Evolutionary conservation across 1,140 invertebrate genomes (phyloP).

Genomic region (Drosophila orena): DNA sequence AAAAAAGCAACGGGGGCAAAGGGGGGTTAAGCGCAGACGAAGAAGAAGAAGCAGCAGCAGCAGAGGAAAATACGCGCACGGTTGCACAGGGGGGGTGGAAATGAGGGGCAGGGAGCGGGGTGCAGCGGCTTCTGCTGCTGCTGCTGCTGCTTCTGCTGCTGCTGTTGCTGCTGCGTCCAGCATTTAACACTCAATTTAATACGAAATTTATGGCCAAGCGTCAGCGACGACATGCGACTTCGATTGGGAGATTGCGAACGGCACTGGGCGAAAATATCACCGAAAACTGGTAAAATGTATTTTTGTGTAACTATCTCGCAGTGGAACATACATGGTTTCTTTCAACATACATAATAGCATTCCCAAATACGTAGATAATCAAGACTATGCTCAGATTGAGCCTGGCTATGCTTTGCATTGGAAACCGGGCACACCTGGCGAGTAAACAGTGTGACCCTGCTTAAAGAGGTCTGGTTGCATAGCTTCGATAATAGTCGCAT

Average conservation of each 20-base stretch:
- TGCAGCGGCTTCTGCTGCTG: slow-evolving; percentile 41
- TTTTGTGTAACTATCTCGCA: too few relatives aligned
- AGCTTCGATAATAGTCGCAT: too few relatives aligned
- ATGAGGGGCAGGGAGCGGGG: slow-evolving; percentile 5
- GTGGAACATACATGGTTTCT: too few relatives aligned
- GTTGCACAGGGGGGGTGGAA: slow-evolving; percentile 50
- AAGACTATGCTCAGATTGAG: too few relatives aligned
- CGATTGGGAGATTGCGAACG: slow-evolving; percentile 26
- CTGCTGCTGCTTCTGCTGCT: slow-evolving; percentile 53
- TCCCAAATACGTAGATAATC: too few relatives aligned
- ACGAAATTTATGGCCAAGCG: slow-evolving; percentile 80
- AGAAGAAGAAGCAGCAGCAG: slow-evolving; percentile 26
- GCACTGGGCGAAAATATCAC: slow-evolving; percentile 10
- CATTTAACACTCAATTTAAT: slow-evolving; percentile 84
- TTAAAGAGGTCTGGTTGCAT: background rate
- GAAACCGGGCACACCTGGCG: background rate
- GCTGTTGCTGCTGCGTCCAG: slow-evolving; percentile 71
- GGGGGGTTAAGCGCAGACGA: slow-evolving; percentile 12
- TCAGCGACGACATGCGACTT: slow-evolving; percentile 73
- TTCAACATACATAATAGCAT: too few relatives aligned
- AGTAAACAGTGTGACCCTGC: background rate
- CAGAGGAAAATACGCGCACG: slow-evolving; percentile 57
- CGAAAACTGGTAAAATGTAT: background rate
- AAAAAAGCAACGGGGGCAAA: background rate
- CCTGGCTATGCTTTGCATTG: background rate